These are phyloP conservation scores for Epinephelus cyanopodus DNA, from an alignment of 2,113 vertebrate species.

Conservation along the genomic window DNA sequence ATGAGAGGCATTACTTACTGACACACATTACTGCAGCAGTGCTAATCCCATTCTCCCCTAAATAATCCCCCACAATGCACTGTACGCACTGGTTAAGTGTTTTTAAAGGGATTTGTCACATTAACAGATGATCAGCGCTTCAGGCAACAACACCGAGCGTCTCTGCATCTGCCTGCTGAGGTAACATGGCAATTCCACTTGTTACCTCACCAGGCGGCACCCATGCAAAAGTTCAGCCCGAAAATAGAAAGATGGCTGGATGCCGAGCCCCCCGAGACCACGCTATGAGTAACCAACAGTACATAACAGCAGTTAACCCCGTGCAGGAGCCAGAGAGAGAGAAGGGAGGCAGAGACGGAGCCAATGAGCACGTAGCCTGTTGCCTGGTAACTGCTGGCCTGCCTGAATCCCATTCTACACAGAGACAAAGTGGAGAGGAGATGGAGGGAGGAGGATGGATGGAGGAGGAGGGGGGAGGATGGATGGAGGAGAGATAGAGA, in stretches of 20 bases:
- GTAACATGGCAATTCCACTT: conserved; percentile 61
- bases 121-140: conserved; percentile 58
- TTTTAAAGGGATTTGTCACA: conserved; percentile 69
- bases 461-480: neutral
- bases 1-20: neutral
- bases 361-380: conserved; percentile 79
- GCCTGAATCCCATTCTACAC: conserved; percentile 73
- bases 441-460: conserved; percentile 19
- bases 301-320: conserved; percentile 80
- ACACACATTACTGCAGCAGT: neutral
- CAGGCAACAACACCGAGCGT: conserved; percentile 14
- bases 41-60: conserved; percentile 43
- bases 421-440: conserved; percentile 61
- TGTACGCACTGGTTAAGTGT: conserved; percentile 7
- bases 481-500: conserved; percentile 21
- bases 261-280: conserved; percentile 65
- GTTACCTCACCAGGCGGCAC: conserved; percentile 66
- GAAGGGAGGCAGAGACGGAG: conserved; percentile 57
- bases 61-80: conserved; percentile 31
- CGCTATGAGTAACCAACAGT: conserved; percentile 75
- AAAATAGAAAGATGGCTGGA: conserved; percentile 76
- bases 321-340: conserved; percentile 58
- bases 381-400: conserved; percentile 84
- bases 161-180: conserved; percentile 37
- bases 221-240: conserved; percentile 72